Conservation (phyloP, 2,797 vertebrate species). For the Taeniopygia guttata region DNA sequence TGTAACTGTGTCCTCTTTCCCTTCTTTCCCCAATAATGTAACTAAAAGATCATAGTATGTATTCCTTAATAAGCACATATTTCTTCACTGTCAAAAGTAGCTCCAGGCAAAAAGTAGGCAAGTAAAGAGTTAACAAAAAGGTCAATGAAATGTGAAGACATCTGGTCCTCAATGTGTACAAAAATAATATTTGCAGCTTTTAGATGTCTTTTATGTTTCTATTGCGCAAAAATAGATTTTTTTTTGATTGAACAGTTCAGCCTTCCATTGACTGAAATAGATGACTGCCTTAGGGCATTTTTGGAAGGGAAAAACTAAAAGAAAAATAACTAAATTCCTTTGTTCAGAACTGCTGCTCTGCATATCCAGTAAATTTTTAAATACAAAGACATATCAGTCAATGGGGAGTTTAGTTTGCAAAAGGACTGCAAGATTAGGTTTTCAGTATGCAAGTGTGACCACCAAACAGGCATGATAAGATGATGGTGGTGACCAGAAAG, state of each 20-base stretch:
- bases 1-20: background rate
- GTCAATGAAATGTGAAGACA: conserved; percentile 58
- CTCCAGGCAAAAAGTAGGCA: conserved; percentile 57
- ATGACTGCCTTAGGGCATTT: conserved; percentile 66
- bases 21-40: background rate
- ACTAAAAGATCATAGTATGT: background rate
- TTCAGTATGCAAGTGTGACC: background rate
- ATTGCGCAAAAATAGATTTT: conserved; percentile 57
- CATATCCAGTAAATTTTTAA: conserved; percentile 13
- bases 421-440: background rate
- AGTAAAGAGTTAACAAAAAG: conserved; percentile 64
- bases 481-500: background rate
- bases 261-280: conserved; percentile 61
- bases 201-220: conserved; percentile 57
- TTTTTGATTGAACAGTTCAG: conserved; percentile 65
- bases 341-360: conserved; percentile 19
- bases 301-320: conserved; percentile 55
- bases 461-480: background rate
- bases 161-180: conserved; percentile 49
- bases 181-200: conserved; percentile 57
- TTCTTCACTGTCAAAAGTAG: conserved; percentile 30
- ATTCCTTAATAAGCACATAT: conserved; percentile 28
- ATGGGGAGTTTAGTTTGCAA: background rate
- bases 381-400: background rate
- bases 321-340: conserved; percentile 1